Conservation (phyloP, 2,113 vertebrate genomes). For the Perca fluviatilis region DNA sequence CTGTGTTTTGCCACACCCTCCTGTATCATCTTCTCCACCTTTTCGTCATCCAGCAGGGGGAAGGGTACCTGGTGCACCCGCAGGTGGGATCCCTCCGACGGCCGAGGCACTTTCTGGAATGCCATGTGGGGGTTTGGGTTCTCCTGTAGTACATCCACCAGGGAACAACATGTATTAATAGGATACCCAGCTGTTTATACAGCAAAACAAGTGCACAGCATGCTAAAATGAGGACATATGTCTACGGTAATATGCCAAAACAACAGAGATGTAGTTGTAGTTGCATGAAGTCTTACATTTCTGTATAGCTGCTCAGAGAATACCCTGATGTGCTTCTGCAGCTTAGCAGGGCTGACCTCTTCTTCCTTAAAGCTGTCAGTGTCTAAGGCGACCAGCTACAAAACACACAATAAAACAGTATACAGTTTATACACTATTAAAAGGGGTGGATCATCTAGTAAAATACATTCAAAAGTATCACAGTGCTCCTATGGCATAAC, state of each 20-base stretch:
- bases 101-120: slow-evolving; percentile 97
- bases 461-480: slow-evolving; percentile 2
- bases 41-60: slow-evolving; percentile 88
- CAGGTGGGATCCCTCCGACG: slow-evolving; percentile 97
- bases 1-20: slow-evolving; percentile 89
- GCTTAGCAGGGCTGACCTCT: slow-evolving; percentile 87
- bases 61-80: slow-evolving; percentile 96
- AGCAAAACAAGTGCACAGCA: neutral
- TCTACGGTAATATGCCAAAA: neutral
- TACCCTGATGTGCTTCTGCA: slow-evolving; percentile 93
- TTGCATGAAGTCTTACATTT: slow-evolving; percentile 88
- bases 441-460: neutral
- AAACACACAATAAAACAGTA: slow-evolving; percentile 14
- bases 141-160: slow-evolving; percentile 84
- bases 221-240: neutral
- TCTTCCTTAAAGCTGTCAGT: slow-evolving; percentile 93
- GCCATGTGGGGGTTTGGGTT: slow-evolving; percentile 98
- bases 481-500: neutral
- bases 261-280: neutral
- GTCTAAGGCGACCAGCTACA: slow-evolving; percentile 95
- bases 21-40: slow-evolving; percentile 89
- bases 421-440: neutral
- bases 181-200: neutral
- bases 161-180: slow-evolving; percentile 10
- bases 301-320: slow-evolving; percentile 95